These are phyloP conservation scores for Leptothorax acervorum DNA, from an alignment of 2,888 invertebrate genomes.

Conservation along the genomic window DNA sequence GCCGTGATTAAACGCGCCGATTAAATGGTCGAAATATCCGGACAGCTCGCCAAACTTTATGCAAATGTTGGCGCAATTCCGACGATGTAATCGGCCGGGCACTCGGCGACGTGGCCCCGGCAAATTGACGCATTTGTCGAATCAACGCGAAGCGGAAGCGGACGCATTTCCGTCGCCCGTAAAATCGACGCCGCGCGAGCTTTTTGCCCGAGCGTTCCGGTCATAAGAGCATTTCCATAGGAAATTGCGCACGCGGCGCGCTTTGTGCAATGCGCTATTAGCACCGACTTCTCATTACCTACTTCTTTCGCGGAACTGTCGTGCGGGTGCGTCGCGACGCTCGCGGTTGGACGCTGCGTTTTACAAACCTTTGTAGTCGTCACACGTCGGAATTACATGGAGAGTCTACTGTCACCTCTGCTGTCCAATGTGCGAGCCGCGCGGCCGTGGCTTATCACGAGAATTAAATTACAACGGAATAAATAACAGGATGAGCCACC, in stretches of 20 bases:
- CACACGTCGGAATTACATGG: conserved; percentile 25
- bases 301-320: conserved; percentile 46
- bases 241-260: conserved; percentile 31
- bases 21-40: conserved; percentile 37
- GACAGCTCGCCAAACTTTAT: conserved; percentile 37
- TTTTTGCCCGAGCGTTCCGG: conserved; percentile 25
- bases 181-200: conserved; percentile 26
- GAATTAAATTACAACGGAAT: conserved; percentile 17
- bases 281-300: conserved; percentile 50
- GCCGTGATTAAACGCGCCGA: conserved; percentile 37
- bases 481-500: background rate
- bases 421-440: background rate
- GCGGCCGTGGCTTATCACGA: conserved; percentile 18
- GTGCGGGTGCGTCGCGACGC: conserved; percentile 29
- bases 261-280: conserved; percentile 46
- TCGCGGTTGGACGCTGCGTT: conserved; percentile 14
- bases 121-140: conserved; percentile 54
- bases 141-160: conserved; percentile 41
- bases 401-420: background rate
- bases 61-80: conserved; percentile 45
- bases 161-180: conserved; percentile 43
- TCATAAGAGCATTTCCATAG: conserved; percentile 22
- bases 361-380: conserved; percentile 33
- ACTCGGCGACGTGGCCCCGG: background rate
- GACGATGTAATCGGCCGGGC: conserved; percentile 10